These are phyloP conservation scores for Istiophorus platypterus DNA, from an alignment of 2,113 vertebrate species.

Conservation along the genomic window DNA sequence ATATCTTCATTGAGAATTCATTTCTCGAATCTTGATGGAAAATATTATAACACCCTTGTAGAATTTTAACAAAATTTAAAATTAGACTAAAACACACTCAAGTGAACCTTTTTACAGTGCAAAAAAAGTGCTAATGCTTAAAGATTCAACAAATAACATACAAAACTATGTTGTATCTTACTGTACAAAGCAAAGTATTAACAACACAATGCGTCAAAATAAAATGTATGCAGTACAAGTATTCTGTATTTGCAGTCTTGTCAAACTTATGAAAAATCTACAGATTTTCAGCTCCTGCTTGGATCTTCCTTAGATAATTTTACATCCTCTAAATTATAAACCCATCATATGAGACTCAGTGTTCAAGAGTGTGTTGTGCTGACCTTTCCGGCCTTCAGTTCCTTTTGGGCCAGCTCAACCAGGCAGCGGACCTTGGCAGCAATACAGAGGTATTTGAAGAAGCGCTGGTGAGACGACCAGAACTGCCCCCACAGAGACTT, in stretches of 20 bases:
- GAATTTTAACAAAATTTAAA: too few species aligned
- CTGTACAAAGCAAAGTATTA: neutral
- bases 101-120: neutral
- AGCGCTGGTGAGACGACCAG: constrained; percentile 98
- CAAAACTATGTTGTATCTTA: neutral
- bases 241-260: neutral
- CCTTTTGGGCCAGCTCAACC: constrained; percentile 92
- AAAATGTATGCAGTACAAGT: neutral
- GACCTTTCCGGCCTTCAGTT: constrained; percentile 93
- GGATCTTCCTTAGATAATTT: constrained; percentile 4
- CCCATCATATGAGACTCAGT: constrained; percentile 7
- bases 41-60: neutral
- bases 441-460: constrained; percentile 99
- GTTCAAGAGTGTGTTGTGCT: constrained; percentile 24
- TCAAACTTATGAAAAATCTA: neutral
- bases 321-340: neutral
- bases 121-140: neutral
- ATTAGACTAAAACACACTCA: neutral
- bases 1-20: neutral
- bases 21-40: neutral
- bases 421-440: constrained; percentile 95
- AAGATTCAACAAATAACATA: neutral
- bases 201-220: neutral
- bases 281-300: constrained; percentile 19
- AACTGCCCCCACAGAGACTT: constrained; percentile 99